Evolutionary conservation across 2,113 vertebrate genomes (phyloP).

Genomic region (Colius striatus): DNA sequence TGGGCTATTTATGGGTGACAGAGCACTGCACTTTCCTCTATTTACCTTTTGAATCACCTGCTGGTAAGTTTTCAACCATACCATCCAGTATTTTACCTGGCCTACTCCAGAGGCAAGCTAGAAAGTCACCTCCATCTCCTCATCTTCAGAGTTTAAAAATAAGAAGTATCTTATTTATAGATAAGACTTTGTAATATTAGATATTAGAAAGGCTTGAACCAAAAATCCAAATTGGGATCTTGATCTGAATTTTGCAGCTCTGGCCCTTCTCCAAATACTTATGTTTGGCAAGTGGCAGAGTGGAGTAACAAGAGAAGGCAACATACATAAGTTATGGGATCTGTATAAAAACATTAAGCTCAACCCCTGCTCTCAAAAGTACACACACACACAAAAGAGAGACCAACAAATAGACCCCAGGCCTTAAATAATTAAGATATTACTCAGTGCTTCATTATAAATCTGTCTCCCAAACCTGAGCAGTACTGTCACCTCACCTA

Average conservation of each 20-base stretch:
- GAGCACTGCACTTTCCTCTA: neutral
- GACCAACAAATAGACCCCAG: neutral
- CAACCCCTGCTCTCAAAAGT: conserved; percentile 13
- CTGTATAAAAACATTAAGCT: conserved; percentile 54
- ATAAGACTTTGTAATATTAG: conserved; percentile 1
- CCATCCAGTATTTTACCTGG: neutral
- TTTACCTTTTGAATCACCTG: neutral
- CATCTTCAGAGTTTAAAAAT: neutral
- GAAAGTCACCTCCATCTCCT: neutral
- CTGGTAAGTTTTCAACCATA: neutral
- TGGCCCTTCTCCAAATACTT: conserved; percentile 64
- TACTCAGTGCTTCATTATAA: neutral
- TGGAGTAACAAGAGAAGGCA: conserved; percentile 63
- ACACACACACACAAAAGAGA: neutral
- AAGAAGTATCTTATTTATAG: neutral
- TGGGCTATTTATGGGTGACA: neutral
- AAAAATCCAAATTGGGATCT: conserved; percentile 63
- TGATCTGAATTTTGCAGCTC: conserved; percentile 61
- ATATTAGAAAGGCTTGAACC: conserved; percentile 42
- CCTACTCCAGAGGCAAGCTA: neutral
- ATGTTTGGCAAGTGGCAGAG: conserved; percentile 44
- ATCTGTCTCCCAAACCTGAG: neutral
- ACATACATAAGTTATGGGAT: conserved; percentile 48
- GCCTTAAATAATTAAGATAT: neutral
- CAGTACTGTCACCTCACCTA: neutral